phyloP scores from a whole-genome alignment of 2,797 vertebrate genomes.

The Microctenopoma lineatum region DNA sequence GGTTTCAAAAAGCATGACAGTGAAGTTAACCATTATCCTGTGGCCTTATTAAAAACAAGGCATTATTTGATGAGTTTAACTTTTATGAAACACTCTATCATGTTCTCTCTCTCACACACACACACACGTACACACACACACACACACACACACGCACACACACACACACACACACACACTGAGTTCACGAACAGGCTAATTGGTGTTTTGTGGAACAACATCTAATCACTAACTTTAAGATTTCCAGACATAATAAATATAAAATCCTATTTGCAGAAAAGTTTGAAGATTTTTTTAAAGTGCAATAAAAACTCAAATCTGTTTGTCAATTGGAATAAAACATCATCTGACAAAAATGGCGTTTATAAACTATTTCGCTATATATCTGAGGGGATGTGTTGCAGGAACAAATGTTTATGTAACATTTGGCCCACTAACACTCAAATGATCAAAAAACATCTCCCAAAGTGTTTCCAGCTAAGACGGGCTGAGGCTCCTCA shows the following conservation, averaged over 20 bases:
- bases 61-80: conserved; percentile 37
- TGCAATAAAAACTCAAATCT: too few species aligned
- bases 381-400: not conserved
- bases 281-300: too few species aligned
- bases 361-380: too few species aligned
- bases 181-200: conserved; percentile 13
- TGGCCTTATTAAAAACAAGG: conserved; percentile 47
- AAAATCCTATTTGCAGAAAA: not conserved
- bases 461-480: too few species aligned
- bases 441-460: conserved; percentile 16
- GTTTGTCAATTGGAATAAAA: too few species aligned
- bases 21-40: conserved; percentile 52
- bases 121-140: conserved; percentile 31
- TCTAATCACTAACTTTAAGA: conserved; percentile 9
- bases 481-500: too few species aligned
- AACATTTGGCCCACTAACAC: conserved; percentile 24
- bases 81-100: conserved; percentile 62
- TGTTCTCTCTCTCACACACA: conserved; percentile 20
- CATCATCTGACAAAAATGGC: too few species aligned
- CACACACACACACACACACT: conserved; percentile 27
- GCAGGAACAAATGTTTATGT: conserved; percentile 44
- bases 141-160: conserved; percentile 32
- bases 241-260: conserved; percentile 10
- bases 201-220: not conserved
- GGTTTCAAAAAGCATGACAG: conserved; percentile 62